Base-by-base conservation (phyloP, 2,797 vertebrate species). In the Enteromius anoplus region DNA sequence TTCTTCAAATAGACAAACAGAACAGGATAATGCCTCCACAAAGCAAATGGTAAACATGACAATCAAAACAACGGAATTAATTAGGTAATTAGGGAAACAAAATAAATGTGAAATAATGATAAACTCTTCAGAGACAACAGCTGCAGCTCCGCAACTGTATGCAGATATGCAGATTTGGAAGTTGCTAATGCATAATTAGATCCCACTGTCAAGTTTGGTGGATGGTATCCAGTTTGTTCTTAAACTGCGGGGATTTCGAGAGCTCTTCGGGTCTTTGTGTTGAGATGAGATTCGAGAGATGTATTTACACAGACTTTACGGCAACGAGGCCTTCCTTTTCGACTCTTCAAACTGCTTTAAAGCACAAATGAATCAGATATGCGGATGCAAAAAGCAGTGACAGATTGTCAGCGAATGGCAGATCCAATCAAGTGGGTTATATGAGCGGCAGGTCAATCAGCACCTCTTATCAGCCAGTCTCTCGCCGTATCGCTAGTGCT, bases 1-100 rank as follows among this genome's bases (percentile, higher is more conserved):
- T 93, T 94, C 92, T 94, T 95, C 95, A 96, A 95, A 95, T 94
- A 95, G 94, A 94, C 94, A 95, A 95, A 95, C 93, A 93, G 92
- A 94, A 94, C 92, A 92, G 93, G 94, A 94, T 95, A 94, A 93
- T 91, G 92, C 93, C 92, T 93, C 91, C 93, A 91, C 92, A 93
- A 92, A 93, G 93, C 94, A 94, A 95, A 95, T 89, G 92, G 93
- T 93, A 95, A 95, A 95, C 94, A 95, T 91, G 91, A 90, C 94
- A 95, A 95, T 95, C 94, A 95, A 94, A 95, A 95, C 94, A 95
- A 95, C 94, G 88, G 93, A 94, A 95, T 95, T 95, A 95, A 95
- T 95, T 92, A 94, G 94, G 93, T 94, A 95, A 95, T 95, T 95
- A 95, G 92, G 89, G 91, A 94, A 92, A 95, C 94, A 95, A 95